phyloP scores from a whole-genome alignment of 2,797 vertebrate genomes.

The Steatocranus sp. region DNA sequence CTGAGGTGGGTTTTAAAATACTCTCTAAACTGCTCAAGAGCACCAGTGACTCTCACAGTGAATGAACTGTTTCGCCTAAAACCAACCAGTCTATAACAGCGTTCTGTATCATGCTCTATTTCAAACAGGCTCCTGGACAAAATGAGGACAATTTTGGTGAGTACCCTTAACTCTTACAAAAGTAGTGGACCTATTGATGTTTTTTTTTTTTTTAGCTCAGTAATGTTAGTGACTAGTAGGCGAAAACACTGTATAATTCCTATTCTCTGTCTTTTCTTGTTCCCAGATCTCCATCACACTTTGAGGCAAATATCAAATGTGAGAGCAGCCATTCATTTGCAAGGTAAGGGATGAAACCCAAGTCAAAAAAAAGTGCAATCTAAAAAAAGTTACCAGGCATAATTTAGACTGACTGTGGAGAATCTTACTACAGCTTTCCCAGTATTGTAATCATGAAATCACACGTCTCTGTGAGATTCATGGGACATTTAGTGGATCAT shows the following conservation, averaged over 20 bases:
- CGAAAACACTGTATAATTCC: background rate
- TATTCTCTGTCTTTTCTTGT: background rate
- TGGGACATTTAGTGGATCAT: background rate
- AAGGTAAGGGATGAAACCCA: conserved; percentile 50
- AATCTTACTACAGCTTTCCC: background rate
- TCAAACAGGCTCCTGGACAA: conserved; percentile 2
- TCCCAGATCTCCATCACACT: conserved; percentile 51
- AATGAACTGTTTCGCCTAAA: background rate
- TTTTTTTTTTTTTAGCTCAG: background rate
- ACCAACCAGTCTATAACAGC: background rate
- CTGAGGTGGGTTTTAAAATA: conserved; percentile 46
- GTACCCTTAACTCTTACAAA: background rate
- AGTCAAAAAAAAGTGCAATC: background rate
- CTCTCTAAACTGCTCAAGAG: background rate
- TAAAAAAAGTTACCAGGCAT: background rate
- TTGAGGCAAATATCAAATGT: conserved; percentile 57
- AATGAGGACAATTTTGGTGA: conserved; percentile 14
- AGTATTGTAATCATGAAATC: background rate
- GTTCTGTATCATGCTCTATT: background rate
- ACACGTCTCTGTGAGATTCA: background rate
- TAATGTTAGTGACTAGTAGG: background rate
- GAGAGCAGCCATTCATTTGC: conserved; percentile 72
- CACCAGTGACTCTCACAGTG: background rate
- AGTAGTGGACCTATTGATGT: background rate
- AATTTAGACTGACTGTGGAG: background rate